Evolutionary conservation across 2,888 invertebrate species (phyloP).

Genomic region (Chaetogeoica ovagalla): DNA sequence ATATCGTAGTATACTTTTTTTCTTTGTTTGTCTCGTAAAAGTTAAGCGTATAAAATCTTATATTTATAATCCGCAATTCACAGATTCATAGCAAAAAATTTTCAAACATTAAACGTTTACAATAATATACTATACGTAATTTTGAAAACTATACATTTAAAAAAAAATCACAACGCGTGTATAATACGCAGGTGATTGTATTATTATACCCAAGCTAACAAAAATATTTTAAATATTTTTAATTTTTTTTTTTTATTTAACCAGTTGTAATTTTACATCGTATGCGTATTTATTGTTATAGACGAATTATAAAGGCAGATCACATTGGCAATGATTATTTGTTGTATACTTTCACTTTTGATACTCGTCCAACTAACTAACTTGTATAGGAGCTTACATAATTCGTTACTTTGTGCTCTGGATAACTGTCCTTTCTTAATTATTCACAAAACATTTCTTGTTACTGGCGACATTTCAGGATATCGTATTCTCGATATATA

Average conservation of each 20-base stretch:
- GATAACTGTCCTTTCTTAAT: slow-evolving; percentile 28
- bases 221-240: background rate
- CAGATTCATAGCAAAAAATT: too few relatives aligned
- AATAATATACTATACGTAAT: too few relatives aligned
- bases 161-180: background rate
- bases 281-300: slow-evolving; percentile 2
- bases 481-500: background rate
- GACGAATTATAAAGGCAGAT: slow-evolving; percentile 14
- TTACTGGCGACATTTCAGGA: slow-evolving; percentile 24
- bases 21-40: too few relatives aligned
- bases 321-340: slow-evolving; percentile 39
- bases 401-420: slow-evolving; percentile 31
- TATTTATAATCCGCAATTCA: too few relatives aligned
- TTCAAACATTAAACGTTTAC: too few relatives aligned
- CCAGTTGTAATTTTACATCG: background rate
- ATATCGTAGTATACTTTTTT: too few relatives aligned
- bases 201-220: background rate
- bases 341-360: slow-evolving; percentile 47
- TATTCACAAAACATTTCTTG: slow-evolving; percentile 26
- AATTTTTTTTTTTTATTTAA: background rate
- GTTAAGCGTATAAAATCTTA: too few relatives aligned
- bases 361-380: slow-evolving; percentile 46
- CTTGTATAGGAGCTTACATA: slow-evolving; percentile 39
- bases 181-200: background rate
- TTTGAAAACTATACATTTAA: background rate